Evolutionary conservation across 2,888 invertebrate genomes (phyloP).

Genomic region (Dioctria rufipes): DNA sequence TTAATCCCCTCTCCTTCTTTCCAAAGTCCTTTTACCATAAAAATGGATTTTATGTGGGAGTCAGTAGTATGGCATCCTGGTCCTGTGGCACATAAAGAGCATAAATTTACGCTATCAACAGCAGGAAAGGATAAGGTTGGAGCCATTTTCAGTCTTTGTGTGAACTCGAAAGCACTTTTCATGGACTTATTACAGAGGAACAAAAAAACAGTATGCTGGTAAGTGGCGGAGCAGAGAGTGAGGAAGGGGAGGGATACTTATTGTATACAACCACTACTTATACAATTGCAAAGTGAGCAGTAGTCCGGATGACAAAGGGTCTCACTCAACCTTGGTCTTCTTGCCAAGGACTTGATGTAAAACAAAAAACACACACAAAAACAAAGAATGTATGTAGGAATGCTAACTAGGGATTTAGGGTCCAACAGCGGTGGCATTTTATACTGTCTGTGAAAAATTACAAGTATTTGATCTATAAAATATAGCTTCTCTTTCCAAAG

Average conservation of each 20-base stretch:
- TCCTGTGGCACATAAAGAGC: conserved; percentile 25
- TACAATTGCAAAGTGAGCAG: conserved; percentile 19
- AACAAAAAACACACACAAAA: neutral
- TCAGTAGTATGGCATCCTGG: neutral
- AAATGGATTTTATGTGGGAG: conserved; percentile 24
- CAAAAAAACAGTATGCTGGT: conserved; percentile 27
- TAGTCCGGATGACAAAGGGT: conserved; percentile 22
- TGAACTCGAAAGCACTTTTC: conserved; percentile 17
- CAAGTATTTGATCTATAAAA: too few relatives aligned
- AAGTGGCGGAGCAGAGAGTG: neutral
- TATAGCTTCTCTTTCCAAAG: too few relatives aligned
- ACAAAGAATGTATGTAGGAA: too few relatives aligned
- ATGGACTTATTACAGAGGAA: neutral
- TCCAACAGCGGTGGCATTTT: too few relatives aligned
- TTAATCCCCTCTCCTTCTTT: neutral
- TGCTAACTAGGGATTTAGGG: too few relatives aligned
- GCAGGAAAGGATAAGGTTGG: conserved; percentile 5
- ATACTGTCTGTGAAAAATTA: too few relatives aligned
- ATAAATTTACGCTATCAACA: conserved; percentile 26
- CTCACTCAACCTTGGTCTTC: conserved; percentile 21
- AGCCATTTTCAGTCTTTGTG: conserved; percentile 30
- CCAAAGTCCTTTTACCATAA: too few relatives aligned
- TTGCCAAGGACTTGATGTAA: conserved; percentile 25
- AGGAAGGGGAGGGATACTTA: neutral
- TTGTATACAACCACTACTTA: conserved; percentile 36